Evolutionary conservation across 2,113 vertebrate species (phyloP).

Genomic region (Sinocyclocheilus grahami): DNA sequence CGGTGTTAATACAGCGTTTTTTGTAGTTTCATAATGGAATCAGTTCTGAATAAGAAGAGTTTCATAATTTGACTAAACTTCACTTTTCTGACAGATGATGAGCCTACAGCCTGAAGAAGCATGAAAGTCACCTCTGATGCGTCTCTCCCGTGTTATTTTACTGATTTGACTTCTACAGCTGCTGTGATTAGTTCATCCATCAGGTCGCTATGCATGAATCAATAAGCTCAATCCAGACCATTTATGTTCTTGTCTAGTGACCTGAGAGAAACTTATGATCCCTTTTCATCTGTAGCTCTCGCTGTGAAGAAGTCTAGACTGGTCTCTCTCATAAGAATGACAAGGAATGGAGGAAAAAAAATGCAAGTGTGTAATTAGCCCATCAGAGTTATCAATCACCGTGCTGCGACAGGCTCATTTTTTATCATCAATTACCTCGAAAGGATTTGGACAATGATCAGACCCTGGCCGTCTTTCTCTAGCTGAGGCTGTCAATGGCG

Average conservation of each 20-base stretch:
- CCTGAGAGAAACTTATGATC: constrained; percentile 31
- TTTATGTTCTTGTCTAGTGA: constrained; percentile 26
- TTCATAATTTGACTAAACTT: not conserved
- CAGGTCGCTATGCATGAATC: constrained; percentile 21
- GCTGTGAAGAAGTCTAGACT: not conserved
- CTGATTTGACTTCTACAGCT: constrained; percentile 7
- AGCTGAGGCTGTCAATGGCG: constrained; percentile 14
- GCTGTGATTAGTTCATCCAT: constrained; percentile 33
- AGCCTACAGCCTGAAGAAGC: not conserved
- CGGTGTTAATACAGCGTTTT: not conserved
- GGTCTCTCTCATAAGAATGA: constrained; percentile 37
- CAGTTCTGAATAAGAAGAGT: not conserved
- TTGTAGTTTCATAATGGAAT: not conserved
- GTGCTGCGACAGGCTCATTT: constrained; percentile 27
- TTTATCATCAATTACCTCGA: constrained; percentile 45
- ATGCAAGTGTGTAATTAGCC: constrained; percentile 35
- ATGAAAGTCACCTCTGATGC: constrained; percentile 19
- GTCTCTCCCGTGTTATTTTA: not conserved
- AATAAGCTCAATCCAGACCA: constrained; percentile 18
- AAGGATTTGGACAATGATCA: not conserved
- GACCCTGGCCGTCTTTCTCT: constrained; percentile 41
- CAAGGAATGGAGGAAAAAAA: not conserved
- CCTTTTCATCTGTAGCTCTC: constrained; percentile 17
- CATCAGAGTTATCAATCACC: constrained; percentile 42
- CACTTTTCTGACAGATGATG: not conserved